Conservation (phyloP, 2,797 vertebrate species). For the Pempheris klunzingeri region DNA sequence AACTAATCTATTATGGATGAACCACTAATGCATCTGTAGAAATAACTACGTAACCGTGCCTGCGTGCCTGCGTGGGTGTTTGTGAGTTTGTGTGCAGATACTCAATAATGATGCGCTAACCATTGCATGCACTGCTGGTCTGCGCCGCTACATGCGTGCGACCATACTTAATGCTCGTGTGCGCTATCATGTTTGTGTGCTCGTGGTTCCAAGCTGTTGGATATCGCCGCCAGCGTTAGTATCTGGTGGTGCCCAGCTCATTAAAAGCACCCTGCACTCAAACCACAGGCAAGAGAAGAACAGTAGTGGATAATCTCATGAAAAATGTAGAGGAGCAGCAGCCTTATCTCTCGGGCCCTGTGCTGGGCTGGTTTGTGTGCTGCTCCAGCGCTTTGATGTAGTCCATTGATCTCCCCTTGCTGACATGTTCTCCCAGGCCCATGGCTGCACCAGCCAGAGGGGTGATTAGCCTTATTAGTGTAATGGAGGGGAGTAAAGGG, state of each 20-base stretch:
- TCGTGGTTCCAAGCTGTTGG: conserved; percentile 54
- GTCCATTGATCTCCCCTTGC: conserved; percentile 83
- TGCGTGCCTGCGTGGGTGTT: conserved; percentile 33
- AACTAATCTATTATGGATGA: conserved; percentile 78
- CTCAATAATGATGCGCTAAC: conserved; percentile 25
- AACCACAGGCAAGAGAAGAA: conserved; percentile 75
- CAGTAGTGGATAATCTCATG: conserved; percentile 81
- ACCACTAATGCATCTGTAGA: conserved; percentile 74
- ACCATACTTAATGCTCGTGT: conserved; percentile 12
- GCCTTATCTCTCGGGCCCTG: conserved; percentile 76
- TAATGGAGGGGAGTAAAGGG: conserved; percentile 81
- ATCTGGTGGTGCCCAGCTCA: conserved; percentile 70
- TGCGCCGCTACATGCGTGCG: not conserved
- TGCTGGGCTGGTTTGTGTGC: conserved; percentile 73
- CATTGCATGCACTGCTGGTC: conserved; percentile 24
- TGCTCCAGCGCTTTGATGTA: conserved; percentile 83
- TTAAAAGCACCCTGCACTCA: conserved; percentile 75
- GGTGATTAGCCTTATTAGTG: conserved; percentile 84
- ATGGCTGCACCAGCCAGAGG: conserved; percentile 73
- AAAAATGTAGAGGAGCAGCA: conserved; percentile 81
- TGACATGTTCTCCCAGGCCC: conserved; percentile 79
- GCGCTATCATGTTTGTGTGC: conserved; percentile 36
- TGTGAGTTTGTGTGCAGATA: conserved; percentile 36
- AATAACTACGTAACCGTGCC: conserved; percentile 47
- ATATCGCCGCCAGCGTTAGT: conserved; percentile 39